A percentile compares a stretch with the other conserved stretches of the same genome.
Conservation (phyloP, 2,888 invertebrate species). For the Oscheius sp. region DNA sequence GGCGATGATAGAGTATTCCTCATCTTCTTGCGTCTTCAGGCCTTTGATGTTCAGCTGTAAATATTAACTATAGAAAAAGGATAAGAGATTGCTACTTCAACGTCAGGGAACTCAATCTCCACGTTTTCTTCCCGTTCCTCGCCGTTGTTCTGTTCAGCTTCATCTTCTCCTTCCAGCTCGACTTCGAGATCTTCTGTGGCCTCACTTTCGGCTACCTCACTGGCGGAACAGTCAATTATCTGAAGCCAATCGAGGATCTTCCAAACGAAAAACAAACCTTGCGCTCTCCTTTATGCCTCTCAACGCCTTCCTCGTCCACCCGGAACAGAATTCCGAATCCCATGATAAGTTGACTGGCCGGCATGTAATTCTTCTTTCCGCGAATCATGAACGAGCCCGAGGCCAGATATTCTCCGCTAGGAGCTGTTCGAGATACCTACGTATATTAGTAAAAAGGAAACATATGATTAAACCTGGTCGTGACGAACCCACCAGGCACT, state of each 20-base stretch:
- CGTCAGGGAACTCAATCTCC: slow-evolving; percentile 75
- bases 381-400: slow-evolving; percentile 94
- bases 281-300: slow-evolving; percentile 75
- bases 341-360: slow-evolving; percentile 89
- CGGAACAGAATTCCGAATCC: slow-evolving; percentile 92
- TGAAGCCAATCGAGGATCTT: background rate
- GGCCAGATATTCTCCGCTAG: slow-evolving; percentile 94
- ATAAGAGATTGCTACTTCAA: slow-evolving; percentile 68
- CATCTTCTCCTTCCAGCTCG: slow-evolving; percentile 72
- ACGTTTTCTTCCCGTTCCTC: slow-evolving; percentile 55
- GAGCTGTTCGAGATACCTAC: slow-evolving; percentile 92
- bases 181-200: slow-evolving; percentile 60
- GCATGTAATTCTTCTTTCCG: slow-evolving; percentile 93
- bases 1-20: slow-evolving; percentile 59
- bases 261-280: slow-evolving; percentile 11
- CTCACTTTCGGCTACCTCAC: slow-evolving; percentile 57
- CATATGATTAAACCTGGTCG: slow-evolving; percentile 79
- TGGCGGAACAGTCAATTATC: slow-evolving; percentile 15
- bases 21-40: slow-evolving; percentile 39
- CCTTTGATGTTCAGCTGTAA: slow-evolving; percentile 26
- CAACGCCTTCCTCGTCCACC: slow-evolving; percentile 89
- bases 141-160: slow-evolving; percentile 51
- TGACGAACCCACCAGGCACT: slow-evolving; percentile 97
- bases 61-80: background rate
- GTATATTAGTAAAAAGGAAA: background rate